Evolutionary conservation across 2,113 vertebrate species (phyloP).

Genomic region (Grantiella picta): DNA sequence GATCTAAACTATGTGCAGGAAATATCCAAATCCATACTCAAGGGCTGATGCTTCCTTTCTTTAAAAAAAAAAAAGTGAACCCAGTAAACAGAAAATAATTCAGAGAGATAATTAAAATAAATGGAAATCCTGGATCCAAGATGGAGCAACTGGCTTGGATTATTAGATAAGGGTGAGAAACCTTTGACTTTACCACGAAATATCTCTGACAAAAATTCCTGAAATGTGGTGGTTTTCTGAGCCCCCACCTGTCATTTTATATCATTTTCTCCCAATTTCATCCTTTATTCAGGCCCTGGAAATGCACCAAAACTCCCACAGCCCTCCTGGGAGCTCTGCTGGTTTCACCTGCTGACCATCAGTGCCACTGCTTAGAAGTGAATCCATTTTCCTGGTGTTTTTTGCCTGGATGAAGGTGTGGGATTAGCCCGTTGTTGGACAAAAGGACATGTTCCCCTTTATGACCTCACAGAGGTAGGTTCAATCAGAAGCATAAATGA

Average conservation of each 20-base stretch:
- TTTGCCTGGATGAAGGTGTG: background rate
- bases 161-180: background rate
- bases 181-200: background rate
- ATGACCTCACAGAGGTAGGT: background rate
- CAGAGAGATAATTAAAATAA: background rate
- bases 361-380: background rate
- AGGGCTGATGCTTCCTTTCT: background rate
- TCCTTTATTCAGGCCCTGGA: background rate
- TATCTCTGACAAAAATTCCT: background rate
- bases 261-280: rapidly evolving
- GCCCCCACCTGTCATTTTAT: background rate
- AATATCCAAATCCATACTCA: background rate
- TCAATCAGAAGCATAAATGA: background rate
- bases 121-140: background rate
- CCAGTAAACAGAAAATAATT: background rate
- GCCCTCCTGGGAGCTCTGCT: background rate
- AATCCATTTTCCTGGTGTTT: rapidly evolving
- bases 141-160: background rate
- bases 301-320: background rate
- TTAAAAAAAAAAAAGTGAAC: too few species aligned
- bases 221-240: background rate
- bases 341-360: background rate
- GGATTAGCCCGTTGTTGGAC: background rate
- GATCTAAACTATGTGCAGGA: background rate
- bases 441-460: rapidly evolving